phyloP scores from a whole-genome alignment of 2,888 invertebrate genomes.

The Sarcophaga rosellei region DNA sequence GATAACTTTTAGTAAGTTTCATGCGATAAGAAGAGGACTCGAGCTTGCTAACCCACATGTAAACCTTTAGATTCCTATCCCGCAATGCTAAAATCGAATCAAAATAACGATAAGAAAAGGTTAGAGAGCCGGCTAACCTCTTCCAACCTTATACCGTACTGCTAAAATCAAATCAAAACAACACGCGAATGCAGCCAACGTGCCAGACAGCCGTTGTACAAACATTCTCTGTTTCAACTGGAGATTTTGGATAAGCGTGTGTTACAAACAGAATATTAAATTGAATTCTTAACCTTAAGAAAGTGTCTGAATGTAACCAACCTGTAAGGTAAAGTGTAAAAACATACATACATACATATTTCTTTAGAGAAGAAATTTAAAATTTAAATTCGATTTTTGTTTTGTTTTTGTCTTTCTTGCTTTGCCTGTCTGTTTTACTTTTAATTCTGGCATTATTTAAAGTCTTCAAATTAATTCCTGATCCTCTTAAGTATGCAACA shows the following conservation, averaged over 20 bases:
- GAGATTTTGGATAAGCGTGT: conserved; percentile 15
- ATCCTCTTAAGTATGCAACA: conserved; percentile 66
- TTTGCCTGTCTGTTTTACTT: conserved; percentile 37
- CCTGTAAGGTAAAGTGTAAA: conserved; percentile 27
- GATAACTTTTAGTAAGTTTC: too few relatives aligned
- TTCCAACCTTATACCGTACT: background rate
- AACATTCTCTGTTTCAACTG: conserved; percentile 3
- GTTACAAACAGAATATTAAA: conserved; percentile 32
- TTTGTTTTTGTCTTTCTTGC: too few relatives aligned
- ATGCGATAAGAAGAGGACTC: too few relatives aligned
- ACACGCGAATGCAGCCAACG: background rate
- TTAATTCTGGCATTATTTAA: conserved; percentile 42
- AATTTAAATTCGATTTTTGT: conserved; percentile 23
- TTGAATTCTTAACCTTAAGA: background rate
- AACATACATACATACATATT: background rate
- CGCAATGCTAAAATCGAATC: background rate
- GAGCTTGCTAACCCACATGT: too few relatives aligned
- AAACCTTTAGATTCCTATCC: background rate
- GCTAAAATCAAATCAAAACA: conserved; percentile 6
- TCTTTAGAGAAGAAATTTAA: background rate
- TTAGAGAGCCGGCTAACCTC: too few relatives aligned
- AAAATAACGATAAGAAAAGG: background rate
- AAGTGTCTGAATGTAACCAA: background rate
- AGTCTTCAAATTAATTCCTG: conserved; percentile 59
- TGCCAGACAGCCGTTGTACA: background rate